Conservation (phyloP, 2,888 invertebrate genomes). For the Zaprionus lineosus region DNA sequence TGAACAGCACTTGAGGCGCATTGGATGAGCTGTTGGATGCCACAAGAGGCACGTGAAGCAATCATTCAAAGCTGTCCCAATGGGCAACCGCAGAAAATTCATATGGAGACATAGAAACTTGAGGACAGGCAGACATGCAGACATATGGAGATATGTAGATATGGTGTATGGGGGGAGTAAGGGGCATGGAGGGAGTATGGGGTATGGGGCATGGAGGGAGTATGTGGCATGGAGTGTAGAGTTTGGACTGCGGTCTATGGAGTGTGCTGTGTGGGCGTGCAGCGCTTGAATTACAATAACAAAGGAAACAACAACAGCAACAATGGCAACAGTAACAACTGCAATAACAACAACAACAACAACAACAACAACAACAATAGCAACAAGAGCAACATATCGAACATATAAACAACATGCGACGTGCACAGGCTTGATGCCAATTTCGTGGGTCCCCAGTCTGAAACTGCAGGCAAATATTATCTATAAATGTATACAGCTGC, state of each 20-base stretch:
- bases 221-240: conserved; percentile 57
- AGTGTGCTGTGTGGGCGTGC: conserved; percentile 71
- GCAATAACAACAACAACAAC: conserved; percentile 17
- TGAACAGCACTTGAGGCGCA: conserved; percentile 47
- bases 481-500: background rate
- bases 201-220: too few species aligned
- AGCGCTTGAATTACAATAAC: conserved; percentile 33
- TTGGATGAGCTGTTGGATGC: conserved; percentile 37
- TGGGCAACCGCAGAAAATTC: conserved; percentile 41
- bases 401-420: conserved; percentile 65
- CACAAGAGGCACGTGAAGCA: conserved; percentile 56
- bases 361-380: background rate
- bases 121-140: too few species aligned
- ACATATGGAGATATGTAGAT: conserved; percentile 14
- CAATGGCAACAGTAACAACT: conserved; percentile 5
- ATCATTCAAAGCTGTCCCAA: conserved; percentile 63
- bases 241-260: too few species aligned
- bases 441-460: conserved; percentile 47
- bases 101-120: too few species aligned
- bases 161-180: too few species aligned
- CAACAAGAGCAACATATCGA: conserved; percentile 35
- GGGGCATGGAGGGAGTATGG: too few species aligned
- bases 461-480: conserved; percentile 17
- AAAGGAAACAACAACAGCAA: too few species aligned
- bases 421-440: conserved; percentile 60